phyloP scores from a whole-genome alignment of 2,797 vertebrate species.

The Anniella stebbinsi region DNA sequence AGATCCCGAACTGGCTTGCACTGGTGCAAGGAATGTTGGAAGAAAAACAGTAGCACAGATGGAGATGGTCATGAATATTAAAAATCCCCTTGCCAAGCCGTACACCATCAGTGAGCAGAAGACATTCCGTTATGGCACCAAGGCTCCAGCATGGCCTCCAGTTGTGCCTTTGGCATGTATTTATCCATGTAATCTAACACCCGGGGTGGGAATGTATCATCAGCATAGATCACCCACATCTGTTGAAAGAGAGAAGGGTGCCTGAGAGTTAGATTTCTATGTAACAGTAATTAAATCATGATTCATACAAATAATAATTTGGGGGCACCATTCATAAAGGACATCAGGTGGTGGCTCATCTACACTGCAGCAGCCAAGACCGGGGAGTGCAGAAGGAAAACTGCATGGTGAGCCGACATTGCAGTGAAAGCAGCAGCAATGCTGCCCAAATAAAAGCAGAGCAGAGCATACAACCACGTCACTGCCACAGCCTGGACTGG shows the following conservation, averaged over 20 bases:
- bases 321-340: conserved; percentile 27
- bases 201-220: conserved; percentile 31
- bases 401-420: neutral
- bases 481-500: neutral
- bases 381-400: neutral
- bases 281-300: conserved; percentile 60
- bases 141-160: conserved; percentile 26
- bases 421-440: neutral
- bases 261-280: conserved; percentile 30
- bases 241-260: conserved; percentile 13
- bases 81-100: neutral
- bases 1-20: neutral
- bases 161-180: conserved; percentile 36
- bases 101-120: neutral
- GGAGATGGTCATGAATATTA: conserved; percentile 15
- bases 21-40: neutral
- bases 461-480: neutral
- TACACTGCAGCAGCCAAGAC: conserved; percentile 17
- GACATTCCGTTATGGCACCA: neutral
- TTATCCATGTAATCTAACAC: conserved; percentile 55
- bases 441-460: neutral
- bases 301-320: conserved; percentile 55
- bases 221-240: conserved; percentile 38
- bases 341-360: conserved; percentile 2
- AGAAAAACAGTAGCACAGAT: neutral